Base-by-base conservation (phyloP, 2,113 vertebrate genomes). In the Romanogobio albipinnatus region DNA sequence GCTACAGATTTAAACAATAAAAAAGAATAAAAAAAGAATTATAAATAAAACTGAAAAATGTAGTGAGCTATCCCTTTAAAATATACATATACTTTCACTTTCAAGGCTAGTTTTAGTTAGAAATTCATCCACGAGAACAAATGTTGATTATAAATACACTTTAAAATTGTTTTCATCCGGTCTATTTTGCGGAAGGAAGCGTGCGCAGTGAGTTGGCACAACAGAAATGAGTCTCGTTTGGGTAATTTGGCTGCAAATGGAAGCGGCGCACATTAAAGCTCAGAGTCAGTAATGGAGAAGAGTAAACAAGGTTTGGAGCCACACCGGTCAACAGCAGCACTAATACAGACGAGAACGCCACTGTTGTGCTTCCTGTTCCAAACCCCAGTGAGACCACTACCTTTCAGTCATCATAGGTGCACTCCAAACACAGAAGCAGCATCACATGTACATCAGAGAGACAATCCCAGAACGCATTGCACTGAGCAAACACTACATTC, bases 221-320 rank as follows among this genome's bases (percentile, higher is more conserved):
- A 79, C 47, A 26, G 58, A 24, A 79, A 26, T 62, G 58, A 64
- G 47, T 19, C 5, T 26, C 3, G 39, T 79, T 62, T 79, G 77
- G 77, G 59, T 79, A 47, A 79, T 79, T 62, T 62, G 39, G 39
- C 39, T 17, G 76, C 56, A 24, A 76, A 64, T 62, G 22, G 39
- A 84, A 62, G 58, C 76, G 15, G 33, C 53, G 53, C 76, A 70
- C 47, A 70, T 70, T 83, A 43, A 79, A 86, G 76, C 85, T 79
- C 66, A 45, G 26, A 62, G n/a, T 87, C 73, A 74, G 73, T 82
- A 76, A 76, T 73, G 75, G 36, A 39, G 43, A 47, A 66, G 22
- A 33, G 39, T 68, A 70, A 64, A 82, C 75, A 62, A 68, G 77
- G 70, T 76, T 24, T 75, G 17, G 47, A 58, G 59, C 13, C 74